Conservation (phyloP, 2,113 vertebrate species). For the Cebidichthys violaceus region DNA sequence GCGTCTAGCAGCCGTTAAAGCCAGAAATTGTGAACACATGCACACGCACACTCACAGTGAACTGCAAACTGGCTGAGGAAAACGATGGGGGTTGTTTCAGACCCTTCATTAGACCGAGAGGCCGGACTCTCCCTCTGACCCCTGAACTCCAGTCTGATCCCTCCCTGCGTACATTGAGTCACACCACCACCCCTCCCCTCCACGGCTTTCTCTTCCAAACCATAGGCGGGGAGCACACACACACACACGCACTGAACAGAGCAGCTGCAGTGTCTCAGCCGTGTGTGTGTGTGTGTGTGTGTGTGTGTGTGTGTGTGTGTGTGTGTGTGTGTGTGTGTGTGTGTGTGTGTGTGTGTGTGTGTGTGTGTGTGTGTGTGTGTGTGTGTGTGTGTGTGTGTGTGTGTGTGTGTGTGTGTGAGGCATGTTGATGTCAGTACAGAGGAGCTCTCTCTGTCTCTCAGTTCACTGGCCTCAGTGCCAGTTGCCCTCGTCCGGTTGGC, state of each 20-base stretch:
- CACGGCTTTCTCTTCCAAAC: slow-evolving; percentile 15
- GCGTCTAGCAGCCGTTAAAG: slow-evolving; percentile 8
- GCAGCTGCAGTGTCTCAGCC: slow-evolving; percentile 75
- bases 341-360: slow-evolving; percentile 56
- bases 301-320: slow-evolving; percentile 60
- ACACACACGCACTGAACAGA: slow-evolving; percentile 35
- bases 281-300: slow-evolving; percentile 40
- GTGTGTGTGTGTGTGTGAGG: slow-evolving; percentile 65
- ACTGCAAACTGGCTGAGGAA: neutral
- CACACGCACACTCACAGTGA: neutral
- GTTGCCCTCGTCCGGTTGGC: slow-evolving; percentile 45
- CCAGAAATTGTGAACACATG: slow-evolving; percentile 3
- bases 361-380: slow-evolving; percentile 40
- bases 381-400: slow-evolving; percentile 60
- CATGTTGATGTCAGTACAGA: slow-evolving; percentile 69
- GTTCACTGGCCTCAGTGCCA: slow-evolving; percentile 25
- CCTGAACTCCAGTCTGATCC: slow-evolving; percentile 41
- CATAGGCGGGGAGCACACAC: slow-evolving; percentile 20
- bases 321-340: slow-evolving; percentile 59
- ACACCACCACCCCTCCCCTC: slow-evolving; percentile 30
- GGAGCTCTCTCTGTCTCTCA: slow-evolving; percentile 55
- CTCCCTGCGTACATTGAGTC: slow-evolving; percentile 51
- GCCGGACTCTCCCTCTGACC: slow-evolving; percentile 47
- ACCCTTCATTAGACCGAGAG: neutral
- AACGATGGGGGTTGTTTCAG: neutral